Evolutionary conservation across 2,888 invertebrate genomes (phyloP), one percentile per base, ranked within the genome.

Genomic region (Crepidodera aurea): DNA sequence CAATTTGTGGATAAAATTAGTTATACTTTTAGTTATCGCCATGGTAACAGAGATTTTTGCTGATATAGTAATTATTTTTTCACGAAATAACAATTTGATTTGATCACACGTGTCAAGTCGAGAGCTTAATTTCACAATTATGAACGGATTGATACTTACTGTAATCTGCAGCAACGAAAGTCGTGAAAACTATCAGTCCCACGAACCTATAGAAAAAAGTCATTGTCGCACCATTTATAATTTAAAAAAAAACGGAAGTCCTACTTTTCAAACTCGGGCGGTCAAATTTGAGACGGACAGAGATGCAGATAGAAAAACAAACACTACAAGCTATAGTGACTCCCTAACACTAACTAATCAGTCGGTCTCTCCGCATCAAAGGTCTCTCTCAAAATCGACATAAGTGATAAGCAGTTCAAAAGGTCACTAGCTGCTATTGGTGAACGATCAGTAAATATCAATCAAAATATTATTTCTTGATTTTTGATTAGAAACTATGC

Each of bases 341-440:
- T 61, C 51, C 48, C 55, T 59, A 51, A 59, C 56, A 53, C 48
- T 61, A 54, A 57, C 56, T 59, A 59, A 59, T 61, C 46, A 67
- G 54, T 62, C 15, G 54, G 37, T 53, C 55, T 61, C 57, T 44
- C 37, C 42, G 53, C 39, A 15, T 32, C 64, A 62, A 69, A 66
- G 70, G 62, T 70, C 67, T 64, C 65, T 54, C 62, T n/a, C 56
- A 66, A 68, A 69, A 70, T 62, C 67, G 66, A 67, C 67, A 66
- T 60, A 59, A 63, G 57, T 68, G 69, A 71, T 71, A 68, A 67
- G 60, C 56, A 68, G 71, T 70, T 72, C 69, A 69, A 68, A 62
- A 67, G 72, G 72, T 71, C 68, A 62, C 50, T 34, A 46, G 63
- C 40, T 68, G 57, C 64, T 64, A 69, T 70, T 71, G 67, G 67